phyloP scores from a whole-genome alignment of 2,113 vertebrate genomes.

The Talpa occidentalis region DNA sequence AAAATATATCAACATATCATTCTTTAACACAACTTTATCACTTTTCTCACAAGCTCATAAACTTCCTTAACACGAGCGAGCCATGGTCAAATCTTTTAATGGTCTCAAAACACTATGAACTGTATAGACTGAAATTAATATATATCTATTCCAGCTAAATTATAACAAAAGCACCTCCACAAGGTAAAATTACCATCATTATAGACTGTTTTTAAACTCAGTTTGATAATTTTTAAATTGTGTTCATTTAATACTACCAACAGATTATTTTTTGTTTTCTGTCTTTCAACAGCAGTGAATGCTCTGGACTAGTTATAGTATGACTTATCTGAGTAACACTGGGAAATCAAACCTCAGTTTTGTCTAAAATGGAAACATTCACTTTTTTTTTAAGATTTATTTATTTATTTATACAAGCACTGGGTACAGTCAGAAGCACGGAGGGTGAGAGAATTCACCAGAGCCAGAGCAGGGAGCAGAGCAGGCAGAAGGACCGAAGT shows the following conservation, averaged over 20 bases:
- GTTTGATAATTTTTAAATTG: conserved; percentile 18
- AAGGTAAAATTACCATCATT: background rate
- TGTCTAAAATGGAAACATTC: background rate
- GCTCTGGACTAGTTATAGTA: background rate
- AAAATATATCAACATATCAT: background rate
- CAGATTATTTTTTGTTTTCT: background rate
- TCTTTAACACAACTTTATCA: conserved; percentile 17
- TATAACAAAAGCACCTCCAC: background rate
- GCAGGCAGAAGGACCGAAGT: too few relatives aligned
- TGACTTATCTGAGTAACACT: background rate
- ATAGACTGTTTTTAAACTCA: background rate
- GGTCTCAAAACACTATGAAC: background rate
- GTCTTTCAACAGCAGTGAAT: background rate
- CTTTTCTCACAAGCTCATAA: conserved; percentile 47
- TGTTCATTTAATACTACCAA: background rate
- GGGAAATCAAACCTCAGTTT: background rate
- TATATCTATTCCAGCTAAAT: background rate
- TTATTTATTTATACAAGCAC: too few relatives aligned
- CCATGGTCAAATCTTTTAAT: conserved; percentile 28
- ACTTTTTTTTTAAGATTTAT: too few relatives aligned
- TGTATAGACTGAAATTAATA: background rate
- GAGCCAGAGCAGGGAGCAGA: too few relatives aligned
- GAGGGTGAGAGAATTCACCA: too few relatives aligned
- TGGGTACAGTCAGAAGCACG: too few relatives aligned
- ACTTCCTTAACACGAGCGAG: background rate